Conservation (phyloP, 2,797 vertebrate species). For the Aldrovandia affinis region DNA sequence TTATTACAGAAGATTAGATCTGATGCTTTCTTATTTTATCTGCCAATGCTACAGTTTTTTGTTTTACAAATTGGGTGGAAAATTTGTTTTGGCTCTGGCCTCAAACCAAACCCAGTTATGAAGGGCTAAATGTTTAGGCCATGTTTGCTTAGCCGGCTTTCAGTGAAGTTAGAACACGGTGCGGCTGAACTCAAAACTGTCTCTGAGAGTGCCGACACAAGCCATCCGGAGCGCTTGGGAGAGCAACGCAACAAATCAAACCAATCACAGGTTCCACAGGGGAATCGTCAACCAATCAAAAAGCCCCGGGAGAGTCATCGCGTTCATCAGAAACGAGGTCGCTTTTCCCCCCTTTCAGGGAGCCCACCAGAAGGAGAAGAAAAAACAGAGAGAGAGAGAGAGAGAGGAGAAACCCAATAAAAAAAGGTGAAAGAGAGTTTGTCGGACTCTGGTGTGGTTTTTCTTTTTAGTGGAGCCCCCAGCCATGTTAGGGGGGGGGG, state of each 20-base stretch:
- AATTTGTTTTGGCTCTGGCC: background rate
- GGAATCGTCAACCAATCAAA: constrained; percentile 22
- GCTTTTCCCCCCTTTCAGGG: background rate
- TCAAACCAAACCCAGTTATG: background rate
- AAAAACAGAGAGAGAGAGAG: constrained; percentile 36
- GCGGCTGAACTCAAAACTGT: background rate
- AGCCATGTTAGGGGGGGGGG: background rate
- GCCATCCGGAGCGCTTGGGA: background rate
- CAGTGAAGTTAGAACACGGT: background rate
- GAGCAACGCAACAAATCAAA: background rate
- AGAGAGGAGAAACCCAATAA: constrained; percentile 28
- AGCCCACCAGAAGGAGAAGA: constrained; percentile 9
- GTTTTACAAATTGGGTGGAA: background rate
- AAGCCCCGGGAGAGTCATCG: constrained; percentile 5
- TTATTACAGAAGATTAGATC: background rate
- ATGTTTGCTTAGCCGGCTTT: background rate
- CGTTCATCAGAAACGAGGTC: background rate
- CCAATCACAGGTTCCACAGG: background rate
- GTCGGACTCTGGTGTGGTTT: background rate
- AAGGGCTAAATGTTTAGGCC: background rate
- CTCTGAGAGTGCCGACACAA: constrained; percentile 24
- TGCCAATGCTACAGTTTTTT: background rate
- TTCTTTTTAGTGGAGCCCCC: constrained; percentile 21
- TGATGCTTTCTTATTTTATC: too few species aligned
- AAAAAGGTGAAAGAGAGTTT: background rate